These are phyloP conservation scores for Nematostella vectensis DNA, from an alignment of 92 coral and sea anemone species.

Conservation along the genomic window DNA sequence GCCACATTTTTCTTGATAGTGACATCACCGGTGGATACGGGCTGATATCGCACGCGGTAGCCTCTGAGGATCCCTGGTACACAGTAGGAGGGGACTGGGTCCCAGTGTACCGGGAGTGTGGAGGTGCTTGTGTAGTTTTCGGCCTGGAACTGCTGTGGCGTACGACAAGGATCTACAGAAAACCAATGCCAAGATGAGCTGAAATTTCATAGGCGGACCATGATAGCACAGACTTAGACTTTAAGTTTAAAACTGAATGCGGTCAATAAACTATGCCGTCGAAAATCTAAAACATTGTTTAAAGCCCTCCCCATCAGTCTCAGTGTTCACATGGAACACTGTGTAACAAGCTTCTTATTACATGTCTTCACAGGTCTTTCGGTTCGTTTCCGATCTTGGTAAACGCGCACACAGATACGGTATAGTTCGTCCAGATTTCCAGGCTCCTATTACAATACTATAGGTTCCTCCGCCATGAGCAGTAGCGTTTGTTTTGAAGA, in stretches of 20 bases:
- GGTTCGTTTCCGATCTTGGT: slow-evolving; percentile 44
- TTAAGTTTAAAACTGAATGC: no score
- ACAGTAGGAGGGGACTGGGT: slow-evolving; percentile 39
- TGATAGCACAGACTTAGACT: no score
- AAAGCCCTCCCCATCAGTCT: no score
- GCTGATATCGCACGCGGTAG: slow-evolving; percentile 45
- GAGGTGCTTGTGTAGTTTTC: slow-evolving; percentile 38
- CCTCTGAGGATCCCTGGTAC: slow-evolving; percentile 65
- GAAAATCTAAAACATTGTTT: no score
- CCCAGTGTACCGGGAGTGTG: slow-evolving; percentile 62
- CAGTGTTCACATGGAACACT: no score
- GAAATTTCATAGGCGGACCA: no score
- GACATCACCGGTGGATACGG: slow-evolving; percentile 31
- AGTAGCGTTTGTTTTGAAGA: slow-evolving; percentile 9
- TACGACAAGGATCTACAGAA: slow-evolving; percentile 46
- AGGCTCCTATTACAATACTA: slow-evolving; percentile 11
- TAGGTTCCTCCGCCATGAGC: slow-evolving; percentile 15
- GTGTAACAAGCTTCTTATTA: no score
- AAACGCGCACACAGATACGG: slow-evolving; percentile 27
- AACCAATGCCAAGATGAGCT: neutral
- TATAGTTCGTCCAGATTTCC: slow-evolving; percentile 51
- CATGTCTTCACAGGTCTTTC: slow-evolving; percentile 11
- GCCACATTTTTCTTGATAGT: slow-evolving; percentile 9
- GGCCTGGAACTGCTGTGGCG: slow-evolving; percentile 54
- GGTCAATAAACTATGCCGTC: no score